Base-by-base conservation (phyloP, 2,888 invertebrate genomes). In the Myopa tessellatipennis region DNA sequence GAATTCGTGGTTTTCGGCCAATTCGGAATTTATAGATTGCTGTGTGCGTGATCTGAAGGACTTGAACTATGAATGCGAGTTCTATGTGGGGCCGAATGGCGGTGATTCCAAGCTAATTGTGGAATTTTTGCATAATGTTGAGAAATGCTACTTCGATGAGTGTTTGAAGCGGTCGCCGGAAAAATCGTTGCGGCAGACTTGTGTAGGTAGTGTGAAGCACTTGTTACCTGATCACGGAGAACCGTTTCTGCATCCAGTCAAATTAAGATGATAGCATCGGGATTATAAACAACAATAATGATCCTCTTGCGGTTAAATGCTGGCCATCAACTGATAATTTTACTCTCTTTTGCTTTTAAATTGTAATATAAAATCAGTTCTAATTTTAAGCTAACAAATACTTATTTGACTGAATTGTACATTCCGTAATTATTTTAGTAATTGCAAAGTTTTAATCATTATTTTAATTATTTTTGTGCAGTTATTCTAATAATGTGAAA, bases 1-100 rank as follows among this genome's bases (percentile, higher is more conserved):
- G 18, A 90, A 91, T 69, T 84, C 91, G 18, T 91, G 92, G 85
- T 95, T 93, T 90, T 91, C 95, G 7, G 92, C 92, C 10, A 93
- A 95, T 86, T 91, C 94, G 14, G 93, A 95, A 83, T 91, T 93
- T 82, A 87, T 95, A 50, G 92, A 94, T 83, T 95, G 95, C 84
- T 96, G 96, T 83, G 90, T 95, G 6, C 90, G 90, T 79, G 93
- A 93, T 83, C 90, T 92, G 83, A 88, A 91, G 60, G 90, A 90
- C 55, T 90, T 90, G 70, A 90, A 90, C 77, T 91, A 92, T 73
- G 91, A 90, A 82, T 95, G 95, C 89, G 92, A 94, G 83, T 92
- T 92, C 87, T 89, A 92, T 45, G 92, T 94, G 1, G 95, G 94
- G 0, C 95, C 95, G 1, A 94, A 94, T 88, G 95, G 95, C n/a